A percentile compares a stretch with the other conserved stretches of the same genome.
These are phyloP conservation scores for Porites lobata DNA, from an alignment of 92 coral and sea anemone species.

Conservation along the genomic window DNA sequence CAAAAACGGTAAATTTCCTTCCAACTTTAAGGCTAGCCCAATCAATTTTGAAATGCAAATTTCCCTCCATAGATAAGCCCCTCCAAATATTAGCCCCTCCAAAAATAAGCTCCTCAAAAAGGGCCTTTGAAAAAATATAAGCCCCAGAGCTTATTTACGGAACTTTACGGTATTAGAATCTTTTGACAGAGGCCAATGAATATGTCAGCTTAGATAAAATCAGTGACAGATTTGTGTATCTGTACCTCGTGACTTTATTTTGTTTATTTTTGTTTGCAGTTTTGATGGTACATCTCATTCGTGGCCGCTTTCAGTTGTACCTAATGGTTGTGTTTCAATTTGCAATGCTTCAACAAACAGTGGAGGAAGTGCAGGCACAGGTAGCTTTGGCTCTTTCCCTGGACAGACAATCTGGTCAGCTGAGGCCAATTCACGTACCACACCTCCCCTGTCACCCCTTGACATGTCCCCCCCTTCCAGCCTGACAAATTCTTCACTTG, in stretches of 20 bases:
- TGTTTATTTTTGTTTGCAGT: constrained; percentile 39
- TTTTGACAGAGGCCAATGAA: too few relatives aligned
- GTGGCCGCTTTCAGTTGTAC: constrained; percentile 72
- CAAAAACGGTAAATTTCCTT: too few relatives aligned
- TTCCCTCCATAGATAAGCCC: too few relatives aligned
- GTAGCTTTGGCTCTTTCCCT: constrained; percentile 86
- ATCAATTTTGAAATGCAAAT: too few relatives aligned
- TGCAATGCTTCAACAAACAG: constrained; percentile 52
- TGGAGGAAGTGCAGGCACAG: constrained; percentile 43
- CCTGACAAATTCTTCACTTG: constrained; percentile 67
- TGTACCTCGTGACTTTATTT: neutral
- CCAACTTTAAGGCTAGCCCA: too few relatives aligned
- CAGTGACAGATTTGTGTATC: too few relatives aligned
- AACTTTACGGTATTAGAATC: too few relatives aligned
- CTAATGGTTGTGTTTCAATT: constrained; percentile 56
- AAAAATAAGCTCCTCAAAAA: too few relatives aligned
- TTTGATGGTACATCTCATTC: constrained; percentile 86
- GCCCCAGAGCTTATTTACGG: too few relatives aligned
- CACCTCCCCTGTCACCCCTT: constrained; percentile 89
- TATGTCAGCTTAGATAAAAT: too few relatives aligned
- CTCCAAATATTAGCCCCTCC: too few relatives aligned
- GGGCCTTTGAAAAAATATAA: too few relatives aligned
- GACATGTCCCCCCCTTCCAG: constrained; percentile 84
- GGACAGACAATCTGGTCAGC: constrained; percentile 97
- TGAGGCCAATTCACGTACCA: constrained; percentile 74